phyloP scores from a whole-genome alignment of 2,797 vertebrate genomes.

The Rhadinocentrus ornatus region DNA sequence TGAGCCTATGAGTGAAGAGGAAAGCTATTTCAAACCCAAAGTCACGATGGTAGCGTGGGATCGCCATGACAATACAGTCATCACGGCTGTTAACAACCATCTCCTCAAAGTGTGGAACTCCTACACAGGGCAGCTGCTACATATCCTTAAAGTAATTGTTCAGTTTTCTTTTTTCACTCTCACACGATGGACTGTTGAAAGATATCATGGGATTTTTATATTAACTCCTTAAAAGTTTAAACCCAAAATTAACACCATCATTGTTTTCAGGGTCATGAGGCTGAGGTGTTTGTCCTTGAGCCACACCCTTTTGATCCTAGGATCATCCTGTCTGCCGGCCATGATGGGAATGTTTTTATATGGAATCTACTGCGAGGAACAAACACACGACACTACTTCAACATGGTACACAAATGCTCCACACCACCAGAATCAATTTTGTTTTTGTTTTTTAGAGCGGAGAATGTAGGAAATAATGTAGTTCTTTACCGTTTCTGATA shows the following conservation, averaged over 20 bases:
- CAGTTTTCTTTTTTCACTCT: conserved; percentile 1
- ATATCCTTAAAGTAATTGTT: conserved; percentile 89
- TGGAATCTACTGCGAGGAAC: conserved; percentile 93
- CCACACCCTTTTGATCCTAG: conserved; percentile 94
- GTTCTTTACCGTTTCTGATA: no score
- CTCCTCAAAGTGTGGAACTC: conserved; percentile 99
- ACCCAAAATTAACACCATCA: not conserved
- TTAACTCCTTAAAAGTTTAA: not conserved
- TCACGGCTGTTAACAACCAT: conserved; percentile 96
- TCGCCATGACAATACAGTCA: conserved; percentile 91
- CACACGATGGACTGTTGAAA: not conserved
- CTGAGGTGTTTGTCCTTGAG: conserved; percentile 97
- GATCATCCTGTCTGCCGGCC: conserved; percentile 96
- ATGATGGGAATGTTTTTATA: conserved; percentile 95
- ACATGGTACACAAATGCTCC: conserved; percentile 84
- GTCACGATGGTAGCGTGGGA: conserved; percentile 99
- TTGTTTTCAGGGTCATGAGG: conserved; percentile 89
- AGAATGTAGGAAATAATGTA: no score
- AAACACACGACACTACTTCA: conserved; percentile 94
- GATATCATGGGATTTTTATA: not conserved
- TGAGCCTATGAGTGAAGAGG: conserved; percentile 85
- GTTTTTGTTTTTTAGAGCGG: not conserved
- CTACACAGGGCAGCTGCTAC: conserved; percentile 92
- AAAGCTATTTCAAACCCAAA: conserved; percentile 95
- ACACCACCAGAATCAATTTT: conserved; percentile 78